Conservation (phyloP, 2,797 vertebrate species). For the Nyctalus aviator region DNA sequence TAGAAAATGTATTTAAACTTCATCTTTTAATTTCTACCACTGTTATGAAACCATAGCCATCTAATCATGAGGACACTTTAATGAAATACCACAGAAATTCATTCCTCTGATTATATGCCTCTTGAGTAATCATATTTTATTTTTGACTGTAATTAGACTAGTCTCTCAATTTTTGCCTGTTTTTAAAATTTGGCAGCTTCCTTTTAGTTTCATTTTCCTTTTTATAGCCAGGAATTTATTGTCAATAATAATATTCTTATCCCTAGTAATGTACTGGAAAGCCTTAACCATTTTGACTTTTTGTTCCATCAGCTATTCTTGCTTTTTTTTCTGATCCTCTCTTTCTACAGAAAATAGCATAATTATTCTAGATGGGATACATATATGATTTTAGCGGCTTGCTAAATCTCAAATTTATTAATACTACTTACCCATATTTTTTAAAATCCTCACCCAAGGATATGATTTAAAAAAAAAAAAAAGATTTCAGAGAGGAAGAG, state of each 20-base stretch:
- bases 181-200: slow-evolving; percentile 12
- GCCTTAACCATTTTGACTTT: slow-evolving; percentile 14
- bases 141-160: slow-evolving; percentile 36
- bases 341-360: not conserved
- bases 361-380: not conserved
- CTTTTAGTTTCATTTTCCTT: slow-evolving; percentile 60
- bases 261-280: not conserved
- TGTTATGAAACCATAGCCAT: not conserved
- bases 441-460: not conserved
- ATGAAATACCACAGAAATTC: slow-evolving; percentile 39
- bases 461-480: not conserved
- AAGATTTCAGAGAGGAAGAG: not conserved
- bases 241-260: slow-evolving; percentile 25
- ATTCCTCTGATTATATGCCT: slow-evolving; percentile 43
- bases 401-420: not conserved
- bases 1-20: slow-evolving; percentile 50
- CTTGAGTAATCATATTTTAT: slow-evolving; percentile 17
- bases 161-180: slow-evolving; percentile 19
- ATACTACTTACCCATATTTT: not conserved
- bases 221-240: slow-evolving; percentile 33
- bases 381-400: slow-evolving; percentile 25
- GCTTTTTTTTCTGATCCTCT: not conserved
- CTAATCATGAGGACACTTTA: not conserved
- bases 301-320: slow-evolving; percentile 33
- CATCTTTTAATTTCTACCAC: slow-evolving; percentile 25